phyloP scores from a whole-genome alignment of 2,113 vertebrate species.

The Heloderma charlesbogerti region DNA sequence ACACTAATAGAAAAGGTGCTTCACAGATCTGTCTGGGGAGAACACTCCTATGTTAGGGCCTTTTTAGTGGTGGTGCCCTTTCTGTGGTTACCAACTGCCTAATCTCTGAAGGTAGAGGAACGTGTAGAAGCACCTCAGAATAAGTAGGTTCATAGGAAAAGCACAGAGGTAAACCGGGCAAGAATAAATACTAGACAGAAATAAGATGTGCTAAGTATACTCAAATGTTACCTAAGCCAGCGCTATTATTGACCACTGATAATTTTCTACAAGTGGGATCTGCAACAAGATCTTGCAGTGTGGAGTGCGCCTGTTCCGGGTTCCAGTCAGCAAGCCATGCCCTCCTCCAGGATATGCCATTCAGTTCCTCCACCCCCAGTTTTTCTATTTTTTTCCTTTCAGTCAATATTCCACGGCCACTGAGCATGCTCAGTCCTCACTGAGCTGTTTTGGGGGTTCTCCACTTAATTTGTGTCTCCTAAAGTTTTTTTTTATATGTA shows the following conservation, averaged over 20 bases:
- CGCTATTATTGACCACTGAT: not conserved
- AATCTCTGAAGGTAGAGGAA: not conserved
- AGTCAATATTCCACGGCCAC: not conserved
- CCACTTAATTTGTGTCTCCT: not conserved
- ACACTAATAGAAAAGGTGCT: not conserved
- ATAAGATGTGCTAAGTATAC: not conserved
- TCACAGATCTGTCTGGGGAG: no score
- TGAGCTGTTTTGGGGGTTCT: no score
- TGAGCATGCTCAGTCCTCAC: not conserved
- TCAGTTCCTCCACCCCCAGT: no score
- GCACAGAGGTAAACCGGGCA: not conserved
- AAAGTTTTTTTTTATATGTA: not conserved
- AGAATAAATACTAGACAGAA: not conserved
- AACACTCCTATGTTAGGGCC: not conserved
- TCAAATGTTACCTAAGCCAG: not conserved
- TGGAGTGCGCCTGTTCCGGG: no score
- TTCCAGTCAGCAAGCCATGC: no score
- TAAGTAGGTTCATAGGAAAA: not conserved
- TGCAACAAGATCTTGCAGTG: no score
- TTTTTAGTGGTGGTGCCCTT: not conserved
- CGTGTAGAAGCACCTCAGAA: not conserved
- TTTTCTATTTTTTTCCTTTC: not conserved
- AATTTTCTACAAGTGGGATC: no score
- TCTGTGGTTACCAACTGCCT: not conserved
- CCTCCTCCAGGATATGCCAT: no score